These are phyloP conservation scores for Drosophila albomicans DNA, from an alignment of 1,140 invertebrate genomes.

Conservation along the genomic window DNA sequence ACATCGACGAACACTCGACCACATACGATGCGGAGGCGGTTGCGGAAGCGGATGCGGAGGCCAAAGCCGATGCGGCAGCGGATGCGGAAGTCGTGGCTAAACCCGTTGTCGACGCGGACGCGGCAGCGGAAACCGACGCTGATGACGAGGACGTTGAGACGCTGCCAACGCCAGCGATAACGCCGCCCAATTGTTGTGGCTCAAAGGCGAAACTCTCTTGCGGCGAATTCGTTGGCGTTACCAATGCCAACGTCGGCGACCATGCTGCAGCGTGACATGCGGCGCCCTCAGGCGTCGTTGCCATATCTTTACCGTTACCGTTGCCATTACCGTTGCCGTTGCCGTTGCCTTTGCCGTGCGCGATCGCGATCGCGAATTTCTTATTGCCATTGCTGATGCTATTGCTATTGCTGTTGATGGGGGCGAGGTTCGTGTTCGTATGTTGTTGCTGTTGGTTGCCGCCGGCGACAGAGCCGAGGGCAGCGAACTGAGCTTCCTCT, in stretches of 20 bases:
- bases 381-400: too few species aligned
- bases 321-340: constrained; percentile 22
- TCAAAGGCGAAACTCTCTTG: constrained; percentile 67
- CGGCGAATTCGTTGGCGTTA: constrained; percentile 79
- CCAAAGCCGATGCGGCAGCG: constrained; percentile 23
- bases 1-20: constrained; percentile 43
- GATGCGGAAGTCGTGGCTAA: constrained; percentile 19
- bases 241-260: constrained; percentile 76
- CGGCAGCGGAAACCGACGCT: constrained; percentile 22
- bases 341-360: constrained; percentile 19
- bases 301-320: constrained; percentile 27
- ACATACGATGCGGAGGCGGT: constrained; percentile 50
- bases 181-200: constrained; percentile 46
- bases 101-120: constrained; percentile 13
- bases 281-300: not conserved
- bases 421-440: constrained; percentile 1
- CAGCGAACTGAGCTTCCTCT: constrained; percentile 57
- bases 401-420: constrained; percentile 11
- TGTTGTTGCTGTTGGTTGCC: constrained; percentile 5
- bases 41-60: constrained; percentile 19
- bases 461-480: constrained; percentile 55
- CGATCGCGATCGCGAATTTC: constrained; percentile 17
- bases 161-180: constrained; percentile 65
- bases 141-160: constrained; percentile 51
- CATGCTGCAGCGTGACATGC: constrained; percentile 25